phyloP scores from a whole-genome alignment of 2,113 vertebrate genomes.

The Sceloporus tristichus region DNA sequence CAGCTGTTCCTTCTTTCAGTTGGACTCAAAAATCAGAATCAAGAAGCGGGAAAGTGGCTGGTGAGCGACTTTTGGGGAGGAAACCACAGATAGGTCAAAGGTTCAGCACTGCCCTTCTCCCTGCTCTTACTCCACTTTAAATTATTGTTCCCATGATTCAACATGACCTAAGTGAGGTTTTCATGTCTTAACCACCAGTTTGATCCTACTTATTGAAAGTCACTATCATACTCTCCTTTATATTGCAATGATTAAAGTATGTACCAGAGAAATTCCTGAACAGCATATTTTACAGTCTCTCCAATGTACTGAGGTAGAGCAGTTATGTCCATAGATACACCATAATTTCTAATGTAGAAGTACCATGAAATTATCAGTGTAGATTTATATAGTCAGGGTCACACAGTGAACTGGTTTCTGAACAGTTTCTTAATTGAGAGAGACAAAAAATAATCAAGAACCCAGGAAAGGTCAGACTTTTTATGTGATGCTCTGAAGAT shows the following conservation, averaged over 20 bases:
- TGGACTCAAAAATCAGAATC: not conserved
- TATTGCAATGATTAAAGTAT: conserved; percentile 66
- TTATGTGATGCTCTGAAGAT: conserved; percentile 53
- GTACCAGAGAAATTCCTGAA: conserved; percentile 69
- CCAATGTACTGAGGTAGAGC: conserved; percentile 59
- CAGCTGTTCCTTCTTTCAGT: not conserved
- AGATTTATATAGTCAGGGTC: conserved; percentile 71
- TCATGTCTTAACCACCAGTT: not conserved
- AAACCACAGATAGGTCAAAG: not conserved
- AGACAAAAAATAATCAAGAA: conserved; percentile 57
- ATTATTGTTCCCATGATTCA: not conserved
- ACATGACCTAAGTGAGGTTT: not conserved
- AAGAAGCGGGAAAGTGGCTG: not conserved
- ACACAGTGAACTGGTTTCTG: conserved; percentile 63
- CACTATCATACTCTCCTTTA: conserved; percentile 47
- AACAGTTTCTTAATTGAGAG: conserved; percentile 65
- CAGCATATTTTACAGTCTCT: conserved; percentile 61
- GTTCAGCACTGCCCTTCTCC: too few species aligned
- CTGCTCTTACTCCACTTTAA: not conserved
- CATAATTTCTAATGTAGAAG: conserved; percentile 70
- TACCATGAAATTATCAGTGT: conserved; percentile 64
- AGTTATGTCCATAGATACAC: conserved; percentile 63
- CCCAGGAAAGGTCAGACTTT: conserved; percentile 60
- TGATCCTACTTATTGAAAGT: conserved; percentile 21
- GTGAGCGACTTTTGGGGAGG: too few species aligned